Evolutionary conservation across 2,113 vertebrate genomes (phyloP), one percentile per base, ranked within the genome.

Genomic region (Pholis gunnellus): DNA sequence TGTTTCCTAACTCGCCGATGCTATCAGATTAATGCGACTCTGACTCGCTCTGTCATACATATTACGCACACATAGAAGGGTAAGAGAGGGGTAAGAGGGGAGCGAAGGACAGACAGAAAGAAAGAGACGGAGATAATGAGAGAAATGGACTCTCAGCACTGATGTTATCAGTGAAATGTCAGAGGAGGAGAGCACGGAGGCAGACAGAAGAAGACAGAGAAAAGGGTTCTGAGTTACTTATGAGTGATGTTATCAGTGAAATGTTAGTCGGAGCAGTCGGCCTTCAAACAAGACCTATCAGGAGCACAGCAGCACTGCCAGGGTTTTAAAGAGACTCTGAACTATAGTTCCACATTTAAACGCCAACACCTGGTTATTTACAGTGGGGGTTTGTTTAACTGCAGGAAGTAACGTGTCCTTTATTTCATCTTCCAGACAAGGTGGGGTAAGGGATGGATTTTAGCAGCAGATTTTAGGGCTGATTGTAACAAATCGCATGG

Each of bases 211-310:
- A 6, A 78, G 66, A 60, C 38, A 73, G 46, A 71, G 75, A 86
- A 22, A 15, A 18, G 25, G 36, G 72, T 67, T 70, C 70, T 64
- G 72, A 65, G 73, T 70, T 64, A 67, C 72, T 67, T 66, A 54
- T 86, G 81, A 89, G 73, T 17, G 82, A 89, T 84, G 78, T 52
- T 84, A 88, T 87, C 87, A 79, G 88, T 81, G 75, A 89, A 86
- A 89, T 42, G 61, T 84, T 73, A 88, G 79, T 64, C 50, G 1
- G 76, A 34, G 77, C 79, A 78, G 76, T 86, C 85, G 75, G 70
- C 74, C 82, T 31, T 80, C 79, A 88, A 85, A 82, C 71, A 83
- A 84, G 70, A 72, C 60, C 78, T 18, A 59, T 88, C 78, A 79
- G 80, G 72, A 75, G 6, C 36, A n/a, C 38, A 13, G 75, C 15